A percentile compares a stretch with the other conserved stretches of the same genome.
phyloP scores from a whole-genome alignment of 1,140 invertebrate genomes.

The Chelonus insularis region DNA sequence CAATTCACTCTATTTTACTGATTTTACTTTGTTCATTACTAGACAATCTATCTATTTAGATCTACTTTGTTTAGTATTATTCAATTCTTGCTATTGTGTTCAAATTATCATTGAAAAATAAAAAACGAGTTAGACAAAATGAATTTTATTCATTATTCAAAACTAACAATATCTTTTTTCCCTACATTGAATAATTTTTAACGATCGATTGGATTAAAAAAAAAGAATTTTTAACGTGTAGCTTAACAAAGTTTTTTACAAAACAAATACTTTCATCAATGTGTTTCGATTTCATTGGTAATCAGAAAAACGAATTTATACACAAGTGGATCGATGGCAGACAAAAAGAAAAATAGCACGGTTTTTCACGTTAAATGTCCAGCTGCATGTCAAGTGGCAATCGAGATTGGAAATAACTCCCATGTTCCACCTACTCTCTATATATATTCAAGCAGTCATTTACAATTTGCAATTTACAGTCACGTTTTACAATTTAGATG shows the following conservation, averaged over 20 bases:
- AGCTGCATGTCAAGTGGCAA: constrained; percentile 4
- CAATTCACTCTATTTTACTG: no score
- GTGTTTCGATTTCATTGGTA: neutral
- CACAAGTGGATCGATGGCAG: neutral
- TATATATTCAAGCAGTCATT: constrained; percentile 30
- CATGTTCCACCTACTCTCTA: neutral
- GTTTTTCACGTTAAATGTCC: neutral
- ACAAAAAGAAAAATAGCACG: constrained; percentile 5
- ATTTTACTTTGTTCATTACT: no score
- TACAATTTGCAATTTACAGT: constrained; percentile 47
- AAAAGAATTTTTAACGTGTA: no score
- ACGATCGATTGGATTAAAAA: no score
- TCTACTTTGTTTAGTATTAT: no score
- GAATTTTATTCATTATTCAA: no score
- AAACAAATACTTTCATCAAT: neutral
- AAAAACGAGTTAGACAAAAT: no score
- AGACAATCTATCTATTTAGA: no score
- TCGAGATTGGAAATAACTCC: constrained; percentile 12
- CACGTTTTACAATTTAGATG: constrained; percentile 54
- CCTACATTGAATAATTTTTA: no score
- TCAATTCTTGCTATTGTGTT: no score
- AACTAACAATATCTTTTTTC: no score
- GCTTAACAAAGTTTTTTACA: neutral
- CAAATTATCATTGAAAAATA: no score
- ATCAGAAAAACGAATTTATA: constrained; percentile 8